A percentile compares a stretch with the other conserved stretches of the same genome.
Conservation (phyloP, 2,113 vertebrate genomes). For the Junco hyemalis region DNA sequence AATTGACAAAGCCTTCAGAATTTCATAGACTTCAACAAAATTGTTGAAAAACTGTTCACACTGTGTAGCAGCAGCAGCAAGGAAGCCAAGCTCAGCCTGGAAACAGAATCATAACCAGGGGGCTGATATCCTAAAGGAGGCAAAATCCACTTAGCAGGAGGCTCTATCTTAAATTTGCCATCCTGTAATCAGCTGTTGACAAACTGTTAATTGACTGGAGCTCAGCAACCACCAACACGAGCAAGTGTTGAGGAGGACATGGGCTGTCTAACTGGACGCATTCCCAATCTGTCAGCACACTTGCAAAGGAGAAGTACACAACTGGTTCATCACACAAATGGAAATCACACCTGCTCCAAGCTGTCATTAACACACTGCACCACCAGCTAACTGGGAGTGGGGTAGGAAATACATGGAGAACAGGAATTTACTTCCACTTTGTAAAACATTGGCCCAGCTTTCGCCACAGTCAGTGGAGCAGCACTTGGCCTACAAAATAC, state of each 20-base stretch:
- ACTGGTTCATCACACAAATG: conserved; percentile 25
- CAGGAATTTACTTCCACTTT: neutral
- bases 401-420: neutral
- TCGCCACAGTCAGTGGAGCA: neutral
- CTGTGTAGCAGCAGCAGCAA: neutral
- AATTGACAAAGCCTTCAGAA: neutral
- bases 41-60: neutral
- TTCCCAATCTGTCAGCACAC: neutral
- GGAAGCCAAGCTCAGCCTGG: neutral
- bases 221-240: conserved; percentile 40
- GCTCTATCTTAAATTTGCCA: neutral
- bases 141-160: neutral
- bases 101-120: neutral
- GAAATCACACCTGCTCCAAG: conserved; percentile 33
- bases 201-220: conserved; percentile 41
- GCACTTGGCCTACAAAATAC: neutral
- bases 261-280: neutral
- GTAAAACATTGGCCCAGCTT: neutral
- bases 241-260: neutral
- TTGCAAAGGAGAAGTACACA: conserved; percentile 9
- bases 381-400: neutral
- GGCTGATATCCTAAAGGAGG: neutral
- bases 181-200: conserved; percentile 38
- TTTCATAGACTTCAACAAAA: neutral
- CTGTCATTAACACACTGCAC: neutral